Base-by-base conservation (phyloP, 2,797 vertebrate genomes). In the Oreochromis grahami region DNA sequence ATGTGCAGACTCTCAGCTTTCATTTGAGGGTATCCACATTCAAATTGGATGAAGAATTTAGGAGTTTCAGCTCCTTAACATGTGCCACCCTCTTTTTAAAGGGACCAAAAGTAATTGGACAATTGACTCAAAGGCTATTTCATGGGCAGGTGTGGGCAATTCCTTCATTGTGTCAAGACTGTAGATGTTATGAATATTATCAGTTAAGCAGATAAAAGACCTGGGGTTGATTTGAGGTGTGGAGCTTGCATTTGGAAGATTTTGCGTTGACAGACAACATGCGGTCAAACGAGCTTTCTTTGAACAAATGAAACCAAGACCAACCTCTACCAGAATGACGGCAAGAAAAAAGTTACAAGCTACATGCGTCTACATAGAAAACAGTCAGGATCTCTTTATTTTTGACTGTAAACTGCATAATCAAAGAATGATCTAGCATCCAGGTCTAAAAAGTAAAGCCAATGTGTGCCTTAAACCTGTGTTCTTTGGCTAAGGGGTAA, bases 131-230 rank as follows among this genome's bases (percentile, higher is more conserved):
- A 50, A 48, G 15, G 15, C 15, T 17, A 8, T 48, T 48, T 48
- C 6, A 53, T 3, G 0, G 52, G 4, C 52, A 55, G 21, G 12
- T 55, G 7, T 55, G 53, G 13, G 24, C 13, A 55, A 8, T 55
- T 26, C 14, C 53, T 55, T 15, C 53, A 26, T 55, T 55, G 14
- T 55, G 53, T 55, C 13, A 26, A 29, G 24, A 26, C 53, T 56
- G 7, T 56, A 56, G 24, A 56, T 15, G 12, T 29, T 56, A 24
- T 29, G 53, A 56, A 56, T 56, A 29, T 56, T 56, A 29, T 56
- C 24, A 15, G 24, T 56, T 56, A 15, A 56, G 24, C 24, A 56
- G 53, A 56, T 15, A 56, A 56, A 29, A 29, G 7, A 24, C 24
- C 53, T 29, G 26, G 1, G 1, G 53, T 56, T 29, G 24, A 56